Evolutionary conservation across 2,888 invertebrate species (phyloP).

Genomic region (Smittia sp.): DNA sequence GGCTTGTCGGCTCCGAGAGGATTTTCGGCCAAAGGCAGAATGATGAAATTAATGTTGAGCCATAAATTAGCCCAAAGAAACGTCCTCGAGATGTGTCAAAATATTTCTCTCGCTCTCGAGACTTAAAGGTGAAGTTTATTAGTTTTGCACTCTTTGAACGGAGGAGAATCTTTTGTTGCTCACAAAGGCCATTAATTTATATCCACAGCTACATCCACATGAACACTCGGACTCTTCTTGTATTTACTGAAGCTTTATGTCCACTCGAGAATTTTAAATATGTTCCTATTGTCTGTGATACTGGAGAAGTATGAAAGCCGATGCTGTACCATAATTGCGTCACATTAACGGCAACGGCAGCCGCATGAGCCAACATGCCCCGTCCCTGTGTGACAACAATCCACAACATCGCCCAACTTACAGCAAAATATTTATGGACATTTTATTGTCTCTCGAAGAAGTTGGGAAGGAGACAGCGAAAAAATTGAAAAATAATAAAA

Average conservation of each 20-base stretch:
- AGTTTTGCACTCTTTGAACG: slow-evolving; percentile 32
- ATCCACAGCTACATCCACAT: slow-evolving; percentile 29
- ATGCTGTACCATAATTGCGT: slow-evolving; percentile 3
- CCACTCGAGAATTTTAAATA: slow-evolving; percentile 37
- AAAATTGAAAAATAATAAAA: slow-evolving; percentile 23
- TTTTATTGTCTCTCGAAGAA: slow-evolving; percentile 19
- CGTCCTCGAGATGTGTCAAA: slow-evolving; percentile 25
- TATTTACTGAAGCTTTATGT: slow-evolving; percentile 2
- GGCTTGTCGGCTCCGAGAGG: too few species aligned
- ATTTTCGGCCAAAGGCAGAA: background rate
- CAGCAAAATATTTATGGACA: slow-evolving; percentile 38
- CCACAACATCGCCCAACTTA: background rate
- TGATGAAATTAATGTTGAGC: background rate
- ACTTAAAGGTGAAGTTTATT: slow-evolving; percentile 37
- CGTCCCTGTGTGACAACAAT: background rate
- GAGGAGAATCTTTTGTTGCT: slow-evolving; percentile 2
- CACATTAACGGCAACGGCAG: background rate
- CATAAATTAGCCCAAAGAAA: slow-evolving; percentile 11
- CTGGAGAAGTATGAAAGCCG: background rate
- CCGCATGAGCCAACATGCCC: background rate
- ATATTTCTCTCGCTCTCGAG: slow-evolving; percentile 20
- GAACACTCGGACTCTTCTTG: background rate
- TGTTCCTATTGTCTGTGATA: slow-evolving; percentile 32
- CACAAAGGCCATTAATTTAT: slow-evolving; percentile 37
- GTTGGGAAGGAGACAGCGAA: slow-evolving; percentile 6